A percentile compares a stretch with the other conserved stretches of the same genome.
phyloP scores from a whole-genome alignment of 64 coral and sea anemone genomes.

The Montipora cactus region DNA sequence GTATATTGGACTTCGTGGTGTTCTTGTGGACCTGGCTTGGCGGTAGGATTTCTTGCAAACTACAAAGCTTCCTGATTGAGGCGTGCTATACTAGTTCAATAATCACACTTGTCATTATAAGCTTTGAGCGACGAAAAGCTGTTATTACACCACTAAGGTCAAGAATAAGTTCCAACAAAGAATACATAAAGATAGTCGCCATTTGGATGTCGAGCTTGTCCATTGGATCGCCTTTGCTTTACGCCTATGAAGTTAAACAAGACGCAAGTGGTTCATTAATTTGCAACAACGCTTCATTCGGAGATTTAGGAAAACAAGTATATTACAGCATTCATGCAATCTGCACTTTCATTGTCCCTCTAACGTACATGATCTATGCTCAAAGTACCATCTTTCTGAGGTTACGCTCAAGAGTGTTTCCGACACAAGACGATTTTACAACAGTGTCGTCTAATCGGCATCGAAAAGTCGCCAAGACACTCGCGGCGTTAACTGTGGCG shows the following conservation, averaged over 20 bases:
- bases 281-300: slow-evolving; percentile 23
- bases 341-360: slow-evolving; percentile 18
- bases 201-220: background rate
- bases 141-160: background rate
- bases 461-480: slow-evolving; percentile 31
- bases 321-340: slow-evolving; percentile 44
- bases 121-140: slow-evolving; percentile 37
- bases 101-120: slow-evolving; percentile 33
- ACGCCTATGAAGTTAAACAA: background rate
- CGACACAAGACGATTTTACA: background rate
- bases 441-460: background rate
- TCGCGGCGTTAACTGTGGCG: slow-evolving; percentile 36
- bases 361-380: background rate
- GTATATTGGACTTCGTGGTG: slow-evolving; percentile 23
- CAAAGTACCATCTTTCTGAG: slow-evolving; percentile 20
- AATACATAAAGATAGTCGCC: background rate
- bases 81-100: slow-evolving; percentile 52
- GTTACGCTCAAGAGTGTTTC: slow-evolving; percentile 7
- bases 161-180: background rate
- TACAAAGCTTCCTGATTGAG: slow-evolving; percentile 53
- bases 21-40: slow-evolving; percentile 57
- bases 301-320: slow-evolving; percentile 39
- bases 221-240: slow-evolving; percentile 19
- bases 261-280: background rate
- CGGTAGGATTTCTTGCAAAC: slow-evolving; percentile 48